Conservation (phyloP, 2,797 vertebrate genomes). For the Sebastes oblongus region DNA sequence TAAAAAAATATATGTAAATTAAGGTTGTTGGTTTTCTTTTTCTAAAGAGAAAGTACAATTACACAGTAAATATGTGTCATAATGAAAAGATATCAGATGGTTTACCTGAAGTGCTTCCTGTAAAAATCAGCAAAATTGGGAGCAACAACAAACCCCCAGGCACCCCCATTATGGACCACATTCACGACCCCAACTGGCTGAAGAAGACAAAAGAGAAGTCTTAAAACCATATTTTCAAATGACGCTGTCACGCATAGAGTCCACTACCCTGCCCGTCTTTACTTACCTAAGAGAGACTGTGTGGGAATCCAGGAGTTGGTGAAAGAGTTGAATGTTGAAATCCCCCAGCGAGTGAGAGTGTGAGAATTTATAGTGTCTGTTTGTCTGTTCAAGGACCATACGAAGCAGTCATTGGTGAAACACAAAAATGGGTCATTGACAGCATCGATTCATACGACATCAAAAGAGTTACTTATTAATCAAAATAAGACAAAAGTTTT, state of each 20-base stretch:
- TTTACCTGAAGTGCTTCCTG: constrained; percentile 51
- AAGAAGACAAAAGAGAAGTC: constrained; percentile 7
- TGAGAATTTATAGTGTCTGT: constrained; percentile 28
- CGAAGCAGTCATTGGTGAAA: neutral
- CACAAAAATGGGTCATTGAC: neutral
- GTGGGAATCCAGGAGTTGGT: neutral
- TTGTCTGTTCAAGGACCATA: neutral
- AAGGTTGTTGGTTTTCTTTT: neutral
- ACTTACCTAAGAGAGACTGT: constrained; percentile 19
- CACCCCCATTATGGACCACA: constrained; percentile 25
- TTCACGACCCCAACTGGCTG: neutral
- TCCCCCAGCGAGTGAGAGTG: neutral
- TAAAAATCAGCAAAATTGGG: constrained; percentile 40
- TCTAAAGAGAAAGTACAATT: neutral
- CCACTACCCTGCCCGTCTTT: neutral
- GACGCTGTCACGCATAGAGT: neutral
- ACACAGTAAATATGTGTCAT: neutral
- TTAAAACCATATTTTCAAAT: neutral
- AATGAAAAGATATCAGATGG: neutral
- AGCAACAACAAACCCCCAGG: constrained; percentile 2
- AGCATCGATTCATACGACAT: neutral
- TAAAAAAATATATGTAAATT: neutral
- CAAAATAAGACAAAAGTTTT: neutral
- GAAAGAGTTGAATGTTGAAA: neutral
- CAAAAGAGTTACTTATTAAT: constrained; percentile 36